These are phyloP conservation scores for Phaethornis superciliosus DNA, from an alignment of 2,113 vertebrate species.

Conservation along the genomic window DNA sequence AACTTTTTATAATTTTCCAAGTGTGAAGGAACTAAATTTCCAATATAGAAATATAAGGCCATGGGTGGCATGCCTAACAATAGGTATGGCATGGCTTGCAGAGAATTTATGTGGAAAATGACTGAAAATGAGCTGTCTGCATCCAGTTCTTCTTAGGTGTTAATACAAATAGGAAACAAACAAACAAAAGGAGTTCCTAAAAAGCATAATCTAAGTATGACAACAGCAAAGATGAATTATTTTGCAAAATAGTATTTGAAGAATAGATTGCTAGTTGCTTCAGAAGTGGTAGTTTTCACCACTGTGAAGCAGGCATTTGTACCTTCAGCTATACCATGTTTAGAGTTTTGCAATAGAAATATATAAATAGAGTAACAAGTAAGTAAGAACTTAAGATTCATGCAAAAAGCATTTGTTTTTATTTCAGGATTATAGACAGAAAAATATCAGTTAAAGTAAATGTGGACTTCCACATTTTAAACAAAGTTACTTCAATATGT, in stretches of 20 bases:
- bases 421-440: neutral
- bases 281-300: neutral
- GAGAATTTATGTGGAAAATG: neutral
- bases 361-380: neutral
- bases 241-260: neutral
- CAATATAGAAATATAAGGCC: neutral
- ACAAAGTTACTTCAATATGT: neutral
- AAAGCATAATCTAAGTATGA: neutral
- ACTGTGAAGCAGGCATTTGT: neutral
- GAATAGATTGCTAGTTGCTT: neutral
- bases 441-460: neutral
- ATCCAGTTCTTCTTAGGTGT: neutral
- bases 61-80: neutral
- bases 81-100: neutral
- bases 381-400: neutral
- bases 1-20: neutral
- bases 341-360: neutral
- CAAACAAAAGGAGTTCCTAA: neutral
- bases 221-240: neutral
- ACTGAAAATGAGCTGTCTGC: neutral
- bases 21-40: neutral
- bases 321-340: neutral
- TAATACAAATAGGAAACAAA: neutral
- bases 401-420: neutral
- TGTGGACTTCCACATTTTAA: neutral